phyloP scores from a whole-genome alignment of 2,113 vertebrate genomes.

The Pimephales promelas region DNA sequence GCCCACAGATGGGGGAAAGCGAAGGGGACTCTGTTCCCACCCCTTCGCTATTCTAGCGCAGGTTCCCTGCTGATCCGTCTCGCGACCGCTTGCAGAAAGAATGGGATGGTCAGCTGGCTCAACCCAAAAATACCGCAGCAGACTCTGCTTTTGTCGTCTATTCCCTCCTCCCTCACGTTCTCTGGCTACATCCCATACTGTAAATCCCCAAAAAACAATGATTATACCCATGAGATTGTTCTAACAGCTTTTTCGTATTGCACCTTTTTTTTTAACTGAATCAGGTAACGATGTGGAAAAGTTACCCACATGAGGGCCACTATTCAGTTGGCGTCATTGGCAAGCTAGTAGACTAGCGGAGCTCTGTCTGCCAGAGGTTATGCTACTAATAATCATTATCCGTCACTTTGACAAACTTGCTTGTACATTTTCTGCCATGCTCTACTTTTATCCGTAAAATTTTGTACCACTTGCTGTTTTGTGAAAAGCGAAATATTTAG shows the following conservation, averaged over 20 bases:
- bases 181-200: conserved; percentile 32
- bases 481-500: background rate
- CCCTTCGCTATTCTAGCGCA: conserved; percentile 53
- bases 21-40: conserved; percentile 54
- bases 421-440: background rate
- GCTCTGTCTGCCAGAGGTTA: background rate
- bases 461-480: background rate
- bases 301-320: background rate
- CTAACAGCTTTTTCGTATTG: background rate
- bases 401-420: background rate
- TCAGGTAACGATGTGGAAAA: background rate
- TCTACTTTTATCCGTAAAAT: background rate
- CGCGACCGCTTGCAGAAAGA: conserved; percentile 52
- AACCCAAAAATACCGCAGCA: conserved; percentile 47
- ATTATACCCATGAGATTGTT: conserved; percentile 37
- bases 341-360: background rate
- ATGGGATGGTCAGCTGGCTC: conserved; percentile 57
- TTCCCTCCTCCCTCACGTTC: conserved; percentile 44
- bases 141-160: conserved; percentile 54
- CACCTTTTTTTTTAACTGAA: background rate
- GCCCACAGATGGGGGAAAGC: conserved; percentile 86
- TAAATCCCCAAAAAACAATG: conserved; percentile 14
- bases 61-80: conserved; percentile 60
- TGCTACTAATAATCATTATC: background rate
- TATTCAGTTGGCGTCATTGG: too few relatives aligned